A percentile compares a stretch with the other conserved stretches of the same genome.
These are phyloP conservation scores for Rousettus leschenaultii DNA, from an alignment of 2,113 vertebrate genomes.

Conservation along the genomic window DNA sequence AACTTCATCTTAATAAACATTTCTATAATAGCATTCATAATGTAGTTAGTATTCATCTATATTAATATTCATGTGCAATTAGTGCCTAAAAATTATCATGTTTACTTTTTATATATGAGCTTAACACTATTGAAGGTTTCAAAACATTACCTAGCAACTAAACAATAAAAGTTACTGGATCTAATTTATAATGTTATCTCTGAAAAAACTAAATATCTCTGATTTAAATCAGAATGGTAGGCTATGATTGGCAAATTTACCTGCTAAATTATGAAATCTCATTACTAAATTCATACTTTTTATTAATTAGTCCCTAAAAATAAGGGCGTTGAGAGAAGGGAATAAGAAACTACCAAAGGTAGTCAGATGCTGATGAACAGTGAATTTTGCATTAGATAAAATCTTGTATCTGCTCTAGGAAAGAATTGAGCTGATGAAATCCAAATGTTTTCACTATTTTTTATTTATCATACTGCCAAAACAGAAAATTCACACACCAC, in stretches of 20 bases:
- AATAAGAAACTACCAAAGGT: not conserved
- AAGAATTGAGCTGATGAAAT: not conserved
- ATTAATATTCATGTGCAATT: not conserved
- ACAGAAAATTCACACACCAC: not conserved
- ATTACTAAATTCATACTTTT: not conserved
- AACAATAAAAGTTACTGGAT: not conserved
- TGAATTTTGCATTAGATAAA: not conserved
- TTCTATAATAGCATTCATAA: not conserved
- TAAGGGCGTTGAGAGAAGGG: not conserved
- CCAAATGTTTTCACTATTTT: not conserved
- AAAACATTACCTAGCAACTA: not conserved
- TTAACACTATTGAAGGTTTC: not conserved
- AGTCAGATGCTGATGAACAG: not conserved
- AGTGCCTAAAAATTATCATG: not conserved
- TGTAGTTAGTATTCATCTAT: not conserved
- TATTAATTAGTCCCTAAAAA: not conserved
- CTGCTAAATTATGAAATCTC: not conserved
- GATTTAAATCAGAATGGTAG: not conserved
- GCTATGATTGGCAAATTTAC: not conserved
- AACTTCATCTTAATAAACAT: not conserved
- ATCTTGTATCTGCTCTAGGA: not conserved
- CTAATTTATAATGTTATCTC: not conserved
- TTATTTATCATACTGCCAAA: not conserved
- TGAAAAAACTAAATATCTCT: not conserved
- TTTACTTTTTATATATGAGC: not conserved